Base-by-base conservation (phyloP, 2,797 vertebrate genomes). In the Aselliscus stoliczkanus region DNA sequence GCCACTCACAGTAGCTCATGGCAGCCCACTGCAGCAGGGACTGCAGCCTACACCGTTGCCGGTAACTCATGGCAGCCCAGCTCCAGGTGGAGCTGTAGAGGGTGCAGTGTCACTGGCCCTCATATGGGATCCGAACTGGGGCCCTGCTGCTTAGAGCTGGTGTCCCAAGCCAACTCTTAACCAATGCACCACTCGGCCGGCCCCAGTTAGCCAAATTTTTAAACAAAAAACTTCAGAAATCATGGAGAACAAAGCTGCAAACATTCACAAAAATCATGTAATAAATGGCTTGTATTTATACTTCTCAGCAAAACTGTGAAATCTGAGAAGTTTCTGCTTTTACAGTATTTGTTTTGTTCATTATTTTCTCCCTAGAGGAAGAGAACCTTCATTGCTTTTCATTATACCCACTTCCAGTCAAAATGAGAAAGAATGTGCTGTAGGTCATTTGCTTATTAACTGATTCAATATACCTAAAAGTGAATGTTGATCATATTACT, bases 251-350 rank as follows among this genome's bases (percentile, higher is more conserved):
- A 88, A 90, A 89, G 60, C 58, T 64, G 29, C 6, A 62, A 56
- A 52, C 56, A 90, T 20, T 90, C 44, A 90, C 25, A 84, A 88
- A 67, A 69, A 84, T 90, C 47, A 31, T 37, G 34, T 54, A 81
- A 82, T 88, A 90, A 79, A 79, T 37, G 70, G 21, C 5, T 58
- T 93, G 13, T 75, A 77, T 44, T 60, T 93, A 62, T 92, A 39
- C 81, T 95, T 80, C 72, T 76, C 15, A 69, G 52, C 31, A 79
- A 89, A 92, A 92, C 1, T 72, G n/a, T 93, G 18, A 93, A 81
- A 89, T 52, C 47, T 89, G 12, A 93, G 20, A 85, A 27, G 39
- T 88, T 83, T 87, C 58, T 84, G 29, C n/a, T 72, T 93, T 72
- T 54, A 56, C 44, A 56, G 3, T 5, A 34, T 20, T 44, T 80